A percentile compares a stretch with the other conserved stretches of the same genome.
These are phyloP conservation scores for Chelonoidis abingdonii DNA, from an alignment of 2,113 vertebrate genomes.

Conservation along the genomic window DNA sequence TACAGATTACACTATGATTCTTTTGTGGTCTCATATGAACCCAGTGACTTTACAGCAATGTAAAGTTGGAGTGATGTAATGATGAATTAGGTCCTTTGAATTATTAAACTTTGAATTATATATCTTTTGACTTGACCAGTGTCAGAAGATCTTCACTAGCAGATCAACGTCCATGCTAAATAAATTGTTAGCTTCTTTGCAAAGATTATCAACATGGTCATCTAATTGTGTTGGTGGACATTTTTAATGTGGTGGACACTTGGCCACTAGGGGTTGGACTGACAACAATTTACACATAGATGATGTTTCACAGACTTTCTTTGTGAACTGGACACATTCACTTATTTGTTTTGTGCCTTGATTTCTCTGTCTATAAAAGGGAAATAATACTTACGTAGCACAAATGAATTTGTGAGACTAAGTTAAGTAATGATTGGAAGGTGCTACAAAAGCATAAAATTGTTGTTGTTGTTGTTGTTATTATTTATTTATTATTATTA, in stretches of 20 bases:
- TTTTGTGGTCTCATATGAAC: constrained; percentile 27
- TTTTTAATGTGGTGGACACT: constrained; percentile 62
- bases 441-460: not conserved
- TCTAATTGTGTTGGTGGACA: constrained; percentile 37
- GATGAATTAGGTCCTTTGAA: constrained; percentile 46
- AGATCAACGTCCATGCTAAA: constrained; percentile 55
- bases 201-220: constrained; percentile 38
- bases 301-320: not conserved
- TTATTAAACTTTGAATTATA: constrained; percentile 38
- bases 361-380: constrained; percentile 35
- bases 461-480: not conserved
- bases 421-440: not conserved
- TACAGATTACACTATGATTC: constrained; percentile 6
- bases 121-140: constrained; percentile 23
- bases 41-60: not conserved
- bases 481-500: not conserved
- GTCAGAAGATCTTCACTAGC: constrained; percentile 39
- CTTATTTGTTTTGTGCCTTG: not conserved
- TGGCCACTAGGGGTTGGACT: constrained; percentile 31
- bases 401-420: not conserved
- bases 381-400: not conserved
- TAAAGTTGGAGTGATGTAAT: not conserved
- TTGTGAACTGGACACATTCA: not conserved
- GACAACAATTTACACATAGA: constrained; percentile 3
- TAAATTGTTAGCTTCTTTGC: constrained; percentile 61